These are phyloP conservation scores for Neodiprion virginianus DNA, from an alignment of 1,140 invertebrate species.

Conservation along the genomic window DNA sequence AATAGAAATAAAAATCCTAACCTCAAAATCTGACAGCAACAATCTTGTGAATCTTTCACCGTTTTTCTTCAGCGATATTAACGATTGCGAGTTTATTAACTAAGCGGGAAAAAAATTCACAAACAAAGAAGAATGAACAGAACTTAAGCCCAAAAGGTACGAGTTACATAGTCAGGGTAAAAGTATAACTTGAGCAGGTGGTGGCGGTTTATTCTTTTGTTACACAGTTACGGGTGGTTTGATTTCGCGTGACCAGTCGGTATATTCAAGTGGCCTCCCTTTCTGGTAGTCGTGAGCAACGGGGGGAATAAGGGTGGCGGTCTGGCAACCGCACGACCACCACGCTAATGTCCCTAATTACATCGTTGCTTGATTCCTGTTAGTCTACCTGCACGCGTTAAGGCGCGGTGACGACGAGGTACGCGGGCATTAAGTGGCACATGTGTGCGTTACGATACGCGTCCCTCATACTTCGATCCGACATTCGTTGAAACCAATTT, in stretches of 20 bases:
- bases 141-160: too few species aligned
- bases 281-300: not conserved
- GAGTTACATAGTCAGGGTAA: too few species aligned
- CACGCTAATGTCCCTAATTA: slow-evolving; percentile 43
- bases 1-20: too few species aligned
- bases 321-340: slow-evolving; percentile 31
- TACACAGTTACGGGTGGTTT: slow-evolving; percentile 44
- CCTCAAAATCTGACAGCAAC: too few species aligned
- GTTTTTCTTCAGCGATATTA: too few species aligned
- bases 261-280: slow-evolving; percentile 24
- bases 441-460: too few species aligned
- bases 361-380: slow-evolving; percentile 38
- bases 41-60: too few species aligned
- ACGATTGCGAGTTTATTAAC: too few species aligned
- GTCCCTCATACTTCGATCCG: not conserved
- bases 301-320: not conserved
- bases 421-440: not conserved
- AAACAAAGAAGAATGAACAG: too few species aligned
- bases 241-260: slow-evolving; percentile 51
- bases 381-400: slow-evolving; percentile 23
- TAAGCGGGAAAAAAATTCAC: too few species aligned
- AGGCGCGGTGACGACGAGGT: not conserved
- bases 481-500: too few species aligned
- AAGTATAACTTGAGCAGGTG: slow-evolving; percentile 37
- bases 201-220: slow-evolving; percentile 41